Evolutionary conservation across 2,113 vertebrate genomes (phyloP).

Genomic region (Tichodroma muraria): DNA sequence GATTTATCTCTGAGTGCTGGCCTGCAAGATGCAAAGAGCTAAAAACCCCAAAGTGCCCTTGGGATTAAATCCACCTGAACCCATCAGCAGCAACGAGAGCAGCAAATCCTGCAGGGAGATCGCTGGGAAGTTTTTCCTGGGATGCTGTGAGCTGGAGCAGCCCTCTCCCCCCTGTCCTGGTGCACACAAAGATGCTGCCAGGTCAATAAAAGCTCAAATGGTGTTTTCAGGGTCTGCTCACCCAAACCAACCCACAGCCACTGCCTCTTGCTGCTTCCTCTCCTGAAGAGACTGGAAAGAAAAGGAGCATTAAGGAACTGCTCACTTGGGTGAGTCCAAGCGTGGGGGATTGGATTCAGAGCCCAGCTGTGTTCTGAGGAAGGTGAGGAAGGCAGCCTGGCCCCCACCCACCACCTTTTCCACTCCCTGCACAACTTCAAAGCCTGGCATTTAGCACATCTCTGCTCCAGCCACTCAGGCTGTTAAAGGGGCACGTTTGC

Average conservation of each 20-base stretch:
- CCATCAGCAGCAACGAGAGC: background rate
- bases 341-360: background rate
- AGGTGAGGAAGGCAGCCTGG: background rate
- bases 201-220: background rate
- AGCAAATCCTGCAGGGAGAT: background rate
- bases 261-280: background rate
- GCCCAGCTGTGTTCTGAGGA: fast-evolving
- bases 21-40: background rate
- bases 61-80: background rate
- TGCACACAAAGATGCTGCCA: background rate
- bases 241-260: background rate
- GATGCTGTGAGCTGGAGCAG: background rate
- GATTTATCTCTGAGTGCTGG: background rate
- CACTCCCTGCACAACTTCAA: background rate
- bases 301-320: background rate
- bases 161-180: background rate
- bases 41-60: background rate
- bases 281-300: background rate
- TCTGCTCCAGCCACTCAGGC: background rate
- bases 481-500: background rate
- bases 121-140: background rate
- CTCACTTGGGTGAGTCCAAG: background rate
- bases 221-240: background rate
- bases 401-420: background rate
- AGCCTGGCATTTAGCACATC: background rate